Conservation (phyloP, 2,888 invertebrate species). For the Rhamphomyia laevipes region DNA sequence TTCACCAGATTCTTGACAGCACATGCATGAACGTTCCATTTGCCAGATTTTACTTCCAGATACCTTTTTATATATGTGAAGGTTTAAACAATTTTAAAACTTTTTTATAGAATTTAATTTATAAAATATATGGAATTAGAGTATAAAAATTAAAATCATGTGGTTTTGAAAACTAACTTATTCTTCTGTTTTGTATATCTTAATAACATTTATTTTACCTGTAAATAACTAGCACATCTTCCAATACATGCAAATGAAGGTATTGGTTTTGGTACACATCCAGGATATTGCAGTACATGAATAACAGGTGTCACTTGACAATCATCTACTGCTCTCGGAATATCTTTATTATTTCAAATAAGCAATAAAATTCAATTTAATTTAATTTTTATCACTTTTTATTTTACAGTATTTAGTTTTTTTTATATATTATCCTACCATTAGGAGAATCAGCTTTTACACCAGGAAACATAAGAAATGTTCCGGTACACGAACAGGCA, state of each 20-base stretch:
- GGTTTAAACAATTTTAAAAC: not conserved
- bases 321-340: slow-evolving; percentile 45
- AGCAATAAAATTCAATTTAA: not conserved
- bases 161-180: too few species aligned
- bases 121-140: not conserved
- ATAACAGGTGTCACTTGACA: slow-evolving; percentile 87
- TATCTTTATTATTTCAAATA: slow-evolving; percentile 1
- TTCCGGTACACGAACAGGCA: slow-evolving; percentile 10
- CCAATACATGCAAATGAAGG: slow-evolving; percentile 90
- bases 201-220: slow-evolving; percentile 45
- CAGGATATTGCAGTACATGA: slow-evolving; percentile 80
- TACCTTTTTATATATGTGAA: slow-evolving; percentile 46
- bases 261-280: slow-evolving; percentile 85
- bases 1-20: slow-evolving; percentile 89
- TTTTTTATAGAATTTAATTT: not conserved
- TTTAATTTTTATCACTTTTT: too few species aligned
- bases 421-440: slow-evolving; percentile 1
- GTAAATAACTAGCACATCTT: slow-evolving; percentile 81
- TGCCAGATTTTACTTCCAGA: slow-evolving; percentile 94
- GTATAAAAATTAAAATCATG: not conserved
- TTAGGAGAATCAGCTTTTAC: slow-evolving; percentile 5
- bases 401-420: too few species aligned
- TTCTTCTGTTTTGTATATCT: too few species aligned
- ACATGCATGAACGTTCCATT: slow-evolving; percentile 91
- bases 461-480: not conserved